Evolutionary conservation across 2,888 invertebrate species (phyloP), one percentile per base, ranked within the genome.

Genomic region (Agrotis exclamationis): DNA sequence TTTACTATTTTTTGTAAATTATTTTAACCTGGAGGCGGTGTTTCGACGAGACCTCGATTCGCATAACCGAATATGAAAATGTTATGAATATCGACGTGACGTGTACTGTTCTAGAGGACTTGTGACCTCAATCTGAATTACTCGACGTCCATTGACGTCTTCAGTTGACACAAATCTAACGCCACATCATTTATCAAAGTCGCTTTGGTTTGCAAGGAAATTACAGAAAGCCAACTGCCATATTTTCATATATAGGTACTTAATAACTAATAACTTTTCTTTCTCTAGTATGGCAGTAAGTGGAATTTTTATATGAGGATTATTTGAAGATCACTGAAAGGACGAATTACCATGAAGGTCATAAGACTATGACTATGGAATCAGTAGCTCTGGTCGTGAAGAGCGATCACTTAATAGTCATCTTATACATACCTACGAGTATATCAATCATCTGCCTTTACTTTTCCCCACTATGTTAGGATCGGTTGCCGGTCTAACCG

Each of bases 111-210:
- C 64, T 75, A 74, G 73, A 53, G 57, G 47, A 70, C 65, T 70
- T 57, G 60, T 70, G 83, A 76, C 70, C 80, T 65, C 73, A 76
- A 80, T 81, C 65, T 60, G 69, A 79, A 79, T 72, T 68, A 76
- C 71, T 66, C 57, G 70, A 68, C 67, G 63, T 76, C 83, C 59
- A 80, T 80, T 83, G 83, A 80, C 76, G 80, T 79, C 72, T 79
- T 68, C 57, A 80, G 70, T 79, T 80, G 80, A 83, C 81, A 80
- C 70, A 72, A 66, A 83, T 70, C 72, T 79, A 76, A 80, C 76
- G 72, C 56, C 64, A 75, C 76, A 63, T 83, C 81, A 68, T 81
- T 81, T 79, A 80, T 81, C 83, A 81, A 67, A 65, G 76, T 76
- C 83, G 64, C 58, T 71, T 64, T 59, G 83, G 68, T 76, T 71